Conservation (phyloP, 1,140 invertebrate genomes). For the Andricus grossulariae region DNA sequence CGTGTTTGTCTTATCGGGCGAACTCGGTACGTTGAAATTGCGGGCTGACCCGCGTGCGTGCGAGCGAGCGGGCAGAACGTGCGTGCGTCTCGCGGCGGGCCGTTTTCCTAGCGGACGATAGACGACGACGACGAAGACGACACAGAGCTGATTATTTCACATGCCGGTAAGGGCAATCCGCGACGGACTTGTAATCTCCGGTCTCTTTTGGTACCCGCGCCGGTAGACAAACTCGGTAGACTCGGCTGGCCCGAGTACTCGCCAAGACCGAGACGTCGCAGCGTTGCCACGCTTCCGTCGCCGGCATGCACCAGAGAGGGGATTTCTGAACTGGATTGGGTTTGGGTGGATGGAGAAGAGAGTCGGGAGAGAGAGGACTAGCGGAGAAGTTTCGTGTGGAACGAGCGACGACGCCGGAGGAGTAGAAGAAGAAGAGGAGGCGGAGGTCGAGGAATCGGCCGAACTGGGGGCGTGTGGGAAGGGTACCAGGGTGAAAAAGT, state of each 20-base stretch:
- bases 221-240: conserved; percentile 74
- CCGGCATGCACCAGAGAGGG: conserved; percentile 57
- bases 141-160: conserved; percentile 59
- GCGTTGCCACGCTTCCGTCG: conserved; percentile 67
- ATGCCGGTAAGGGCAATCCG: conserved; percentile 54
- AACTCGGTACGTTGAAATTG: conserved; percentile 19
- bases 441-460: conserved; percentile 38
- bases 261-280: conserved; percentile 69
- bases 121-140: conserved; percentile 46
- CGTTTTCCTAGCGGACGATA: conserved; percentile 50
- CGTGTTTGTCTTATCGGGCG: conserved; percentile 23
- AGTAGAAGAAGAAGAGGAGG: conserved; percentile 32
- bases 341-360: conserved; percentile 54
- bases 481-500: conserved; percentile 46
- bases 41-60: conserved; percentile 45
- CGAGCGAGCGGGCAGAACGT: conserved; percentile 45
- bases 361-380: conserved; percentile 49
- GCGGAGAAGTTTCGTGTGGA: conserved; percentile 51
- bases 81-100: conserved; percentile 45
- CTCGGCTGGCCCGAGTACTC: conserved; percentile 68
- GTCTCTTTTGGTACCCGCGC: conserved; percentile 71
- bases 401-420: conserved; percentile 44
- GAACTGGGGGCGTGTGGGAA: conserved; percentile 33
- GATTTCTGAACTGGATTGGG: conserved; percentile 66
- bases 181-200: conserved; percentile 61